These are phyloP conservation scores for Oncorhynchus mykiss DNA, from an alignment of 2,113 vertebrate species.

Conservation along the genomic window DNA sequence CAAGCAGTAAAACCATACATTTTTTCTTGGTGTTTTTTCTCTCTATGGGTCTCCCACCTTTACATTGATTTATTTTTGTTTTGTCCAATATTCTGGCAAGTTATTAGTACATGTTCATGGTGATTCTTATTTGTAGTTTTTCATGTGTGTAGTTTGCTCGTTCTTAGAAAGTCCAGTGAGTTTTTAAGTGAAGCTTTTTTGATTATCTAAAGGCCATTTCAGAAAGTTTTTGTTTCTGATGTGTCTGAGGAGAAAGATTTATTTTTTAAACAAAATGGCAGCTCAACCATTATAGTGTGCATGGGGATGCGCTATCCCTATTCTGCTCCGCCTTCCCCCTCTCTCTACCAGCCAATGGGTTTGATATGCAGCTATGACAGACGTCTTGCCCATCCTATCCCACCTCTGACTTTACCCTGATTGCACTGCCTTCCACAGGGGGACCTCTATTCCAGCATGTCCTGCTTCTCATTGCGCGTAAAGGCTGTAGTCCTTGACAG, in stretches of 20 bases:
- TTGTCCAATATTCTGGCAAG: constrained; percentile 36
- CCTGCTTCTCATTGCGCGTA: constrained; percentile 29
- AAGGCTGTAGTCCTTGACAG: not conserved
- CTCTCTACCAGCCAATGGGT: constrained; percentile 37
- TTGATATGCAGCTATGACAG: constrained; percentile 18
- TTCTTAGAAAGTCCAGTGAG: constrained; percentile 63
- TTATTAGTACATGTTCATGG: constrained; percentile 62
- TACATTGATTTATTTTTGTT: constrained; percentile 40
- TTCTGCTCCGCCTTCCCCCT: constrained; percentile 19
- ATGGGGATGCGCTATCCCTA: constrained; percentile 39
- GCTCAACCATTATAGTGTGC: constrained; percentile 39
- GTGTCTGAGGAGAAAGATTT: constrained; percentile 64
- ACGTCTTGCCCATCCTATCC: constrained; percentile 22
- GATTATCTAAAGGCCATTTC: constrained; percentile 83
- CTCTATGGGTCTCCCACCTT: constrained; percentile 57
- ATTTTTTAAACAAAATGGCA: constrained; percentile 43
- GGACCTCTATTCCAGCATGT: constrained; percentile 37
- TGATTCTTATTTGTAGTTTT: constrained; percentile 62
- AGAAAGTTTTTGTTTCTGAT: constrained; percentile 76
- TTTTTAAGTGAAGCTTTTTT: constrained; percentile 53
- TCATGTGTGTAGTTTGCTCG: constrained; percentile 62
- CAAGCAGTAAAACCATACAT: constrained; percentile 74
- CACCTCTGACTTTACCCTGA: constrained; percentile 7
- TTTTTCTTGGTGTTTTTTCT: constrained; percentile 57
- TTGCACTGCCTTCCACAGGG: constrained; percentile 11